Conservation (phyloP, 2,888 invertebrate species). For the Lathronympha strigana region DNA sequence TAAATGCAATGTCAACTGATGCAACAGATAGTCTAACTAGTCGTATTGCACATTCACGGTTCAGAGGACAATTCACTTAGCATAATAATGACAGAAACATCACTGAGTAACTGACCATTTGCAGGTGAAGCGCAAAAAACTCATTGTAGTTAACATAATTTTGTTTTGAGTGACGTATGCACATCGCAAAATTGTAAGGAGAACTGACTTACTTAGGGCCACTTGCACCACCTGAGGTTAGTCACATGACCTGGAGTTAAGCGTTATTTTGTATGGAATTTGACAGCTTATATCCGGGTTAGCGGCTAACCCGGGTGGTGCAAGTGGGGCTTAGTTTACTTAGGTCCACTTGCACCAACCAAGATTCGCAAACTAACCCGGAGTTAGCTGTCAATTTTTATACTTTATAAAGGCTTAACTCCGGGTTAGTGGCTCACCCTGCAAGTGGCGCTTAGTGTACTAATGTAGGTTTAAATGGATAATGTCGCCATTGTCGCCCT, state of each 20-base stretch:
- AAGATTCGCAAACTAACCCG: too few relatives aligned
- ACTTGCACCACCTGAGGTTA: background rate
- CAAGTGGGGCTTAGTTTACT: too few relatives aligned
- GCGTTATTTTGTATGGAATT: too few relatives aligned
- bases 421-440: too few relatives aligned
- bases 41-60: slow-evolving; percentile 33
- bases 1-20: slow-evolving; percentile 49
- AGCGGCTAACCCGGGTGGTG: too few relatives aligned
- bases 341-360: too few relatives aligned
- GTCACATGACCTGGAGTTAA: background rate
- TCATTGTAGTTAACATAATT: slow-evolving; percentile 18
- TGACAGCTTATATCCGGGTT: too few relatives aligned
- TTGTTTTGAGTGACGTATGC: background rate
- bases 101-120: slow-evolving; percentile 44
- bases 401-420: too few relatives aligned
- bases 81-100: slow-evolving; percentile 54
- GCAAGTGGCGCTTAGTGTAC: too few relatives aligned
- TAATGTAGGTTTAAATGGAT: slow-evolving; percentile 12
- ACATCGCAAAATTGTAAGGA: slow-evolving; percentile 5
- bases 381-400: too few relatives aligned
- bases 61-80: slow-evolving; percentile 59
- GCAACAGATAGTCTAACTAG: slow-evolving; percentile 45
- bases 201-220: slow-evolving; percentile 11
- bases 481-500: too few relatives aligned
- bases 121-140: slow-evolving; percentile 39